phyloP scores from a whole-genome alignment of 2,888 invertebrate genomes.

The Stenichneumon culpator region DNA sequence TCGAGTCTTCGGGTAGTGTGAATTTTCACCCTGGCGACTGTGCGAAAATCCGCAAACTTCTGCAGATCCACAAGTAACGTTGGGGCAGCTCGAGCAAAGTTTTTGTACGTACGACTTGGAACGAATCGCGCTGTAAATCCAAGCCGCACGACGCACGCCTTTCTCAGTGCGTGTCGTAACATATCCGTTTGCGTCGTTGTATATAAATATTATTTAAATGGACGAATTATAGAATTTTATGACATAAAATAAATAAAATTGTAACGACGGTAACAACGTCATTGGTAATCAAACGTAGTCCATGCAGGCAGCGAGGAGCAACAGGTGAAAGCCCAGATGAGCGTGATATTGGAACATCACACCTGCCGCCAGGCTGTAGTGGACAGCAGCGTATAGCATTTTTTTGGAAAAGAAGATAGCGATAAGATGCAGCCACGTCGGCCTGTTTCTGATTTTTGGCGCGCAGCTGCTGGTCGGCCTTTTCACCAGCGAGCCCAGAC shows the following conservation, averaged over 20 bases:
- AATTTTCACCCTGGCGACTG: conserved; percentile 14
- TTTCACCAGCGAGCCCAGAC: conserved; percentile 43
- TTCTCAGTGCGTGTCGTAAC: conserved; percentile 25
- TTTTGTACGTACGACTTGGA: conserved; percentile 25
- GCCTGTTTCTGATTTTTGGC: conserved; percentile 64
- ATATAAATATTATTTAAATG: not conserved
- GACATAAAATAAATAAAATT: conserved; percentile 31
- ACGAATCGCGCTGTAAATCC: not conserved
- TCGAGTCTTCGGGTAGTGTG: conserved; percentile 73
- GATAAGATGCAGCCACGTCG: conserved; percentile 75
- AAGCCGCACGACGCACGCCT: not conserved
- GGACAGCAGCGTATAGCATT: conserved; percentile 75
- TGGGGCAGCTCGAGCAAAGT: not conserved
- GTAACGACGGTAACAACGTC: not conserved
- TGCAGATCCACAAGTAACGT: not conserved
- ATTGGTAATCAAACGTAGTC: conserved; percentile 70
- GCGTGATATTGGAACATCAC: conserved; percentile 76
- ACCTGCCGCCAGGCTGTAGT: conserved; percentile 73
- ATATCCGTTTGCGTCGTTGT: conserved; percentile 26
- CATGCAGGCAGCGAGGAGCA: conserved; percentile 75
- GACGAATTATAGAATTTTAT: not conserved
- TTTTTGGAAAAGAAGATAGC: conserved; percentile 75
- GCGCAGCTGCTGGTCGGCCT: not conserved
- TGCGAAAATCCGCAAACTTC: conserved; percentile 1
- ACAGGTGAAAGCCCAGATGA: conserved; percentile 73